These are phyloP conservation scores for Zelleria hepariella DNA, from an alignment of 2,888 invertebrate genomes.

Conservation along the genomic window DNA sequence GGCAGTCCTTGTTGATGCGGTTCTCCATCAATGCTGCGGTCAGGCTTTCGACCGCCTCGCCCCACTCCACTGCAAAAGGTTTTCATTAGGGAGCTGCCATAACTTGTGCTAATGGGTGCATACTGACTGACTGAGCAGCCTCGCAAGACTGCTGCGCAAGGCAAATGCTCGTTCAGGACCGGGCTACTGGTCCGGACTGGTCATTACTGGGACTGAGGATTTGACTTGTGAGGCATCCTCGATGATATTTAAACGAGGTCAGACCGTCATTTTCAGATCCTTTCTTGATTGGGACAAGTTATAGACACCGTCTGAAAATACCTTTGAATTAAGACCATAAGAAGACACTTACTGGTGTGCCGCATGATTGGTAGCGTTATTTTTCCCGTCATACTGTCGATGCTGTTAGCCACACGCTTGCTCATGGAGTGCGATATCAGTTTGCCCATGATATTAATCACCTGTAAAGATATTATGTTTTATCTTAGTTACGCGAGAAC, in stretches of 20 bases:
- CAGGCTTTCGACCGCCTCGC: conserved; percentile 53
- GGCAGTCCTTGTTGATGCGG: conserved; percentile 37
- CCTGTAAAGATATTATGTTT: conserved; percentile 29
- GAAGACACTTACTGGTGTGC: conserved; percentile 39
- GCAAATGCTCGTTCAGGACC: too few relatives aligned
- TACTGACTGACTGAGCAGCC: too few relatives aligned
- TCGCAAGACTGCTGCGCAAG: too few relatives aligned
- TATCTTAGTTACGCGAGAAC: too few relatives aligned
- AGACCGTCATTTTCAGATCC: too few relatives aligned
- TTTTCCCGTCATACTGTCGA: conserved; percentile 42
- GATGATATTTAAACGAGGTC: too few relatives aligned
- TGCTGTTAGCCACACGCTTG: conserved; percentile 38
- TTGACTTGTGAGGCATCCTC: too few relatives aligned
- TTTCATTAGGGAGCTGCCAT: too few relatives aligned
- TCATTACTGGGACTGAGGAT: too few relatives aligned
- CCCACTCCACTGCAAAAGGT: conserved; percentile 61
- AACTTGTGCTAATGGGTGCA: too few relatives aligned
- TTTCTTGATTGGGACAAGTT: too few relatives aligned
- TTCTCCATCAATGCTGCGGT: conserved; percentile 47
- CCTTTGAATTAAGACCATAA: background rate
- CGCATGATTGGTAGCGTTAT: conserved; percentile 50
- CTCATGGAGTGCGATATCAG: conserved; percentile 41
- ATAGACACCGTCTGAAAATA: background rate
- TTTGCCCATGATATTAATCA: conserved; percentile 45
- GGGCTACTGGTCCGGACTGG: too few relatives aligned